Conservation (phyloP, 1,140 invertebrate species). For the Scaptomyza graminum region DNA sequence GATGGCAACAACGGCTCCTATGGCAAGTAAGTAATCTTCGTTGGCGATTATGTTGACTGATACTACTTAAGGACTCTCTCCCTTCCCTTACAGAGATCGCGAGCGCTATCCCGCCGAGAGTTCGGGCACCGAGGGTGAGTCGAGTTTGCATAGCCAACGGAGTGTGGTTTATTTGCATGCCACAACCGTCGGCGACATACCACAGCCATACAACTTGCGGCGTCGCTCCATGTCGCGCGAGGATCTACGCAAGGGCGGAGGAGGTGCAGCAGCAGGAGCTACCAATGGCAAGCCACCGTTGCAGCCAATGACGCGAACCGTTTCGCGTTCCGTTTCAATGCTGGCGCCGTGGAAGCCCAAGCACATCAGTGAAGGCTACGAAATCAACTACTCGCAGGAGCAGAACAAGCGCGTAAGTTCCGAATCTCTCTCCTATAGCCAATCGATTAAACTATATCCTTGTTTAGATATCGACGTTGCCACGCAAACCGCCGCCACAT, state of each 20-base stretch:
- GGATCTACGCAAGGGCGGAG: conserved; percentile 86
- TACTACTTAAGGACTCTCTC: no score
- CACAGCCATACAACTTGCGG: conserved; percentile 81
- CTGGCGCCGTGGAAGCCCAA: conserved; percentile 92
- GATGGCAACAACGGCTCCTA: conserved; percentile 29
- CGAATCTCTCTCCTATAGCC: background rate
- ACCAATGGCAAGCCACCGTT: conserved; percentile 82
- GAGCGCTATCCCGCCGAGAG: conserved; percentile 86
- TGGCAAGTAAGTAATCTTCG: conserved; percentile 46
- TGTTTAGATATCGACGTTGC: conserved; percentile 68
- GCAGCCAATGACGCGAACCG: conserved; percentile 88
- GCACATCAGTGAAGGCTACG: conserved; percentile 88
- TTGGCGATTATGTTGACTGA: no score
- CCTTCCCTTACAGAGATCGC: conserved; percentile 59
- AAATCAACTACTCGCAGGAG: conserved; percentile 91
- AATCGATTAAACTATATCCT: background rate
- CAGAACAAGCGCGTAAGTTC: conserved; percentile 84
- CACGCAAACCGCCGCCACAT: conserved; percentile 69
- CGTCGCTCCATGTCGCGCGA: conserved; percentile 86
- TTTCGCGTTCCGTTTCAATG: conserved; percentile 92
- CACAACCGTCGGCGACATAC: conserved; percentile 86
- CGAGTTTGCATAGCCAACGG: conserved; percentile 90
- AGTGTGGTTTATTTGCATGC: conserved; percentile 92
- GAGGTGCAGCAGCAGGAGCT: conserved; percentile 55
- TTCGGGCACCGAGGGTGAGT: conserved; percentile 90